Conservation (phyloP, 2,113 vertebrate species). For the Tragelaphus scriptus region DNA sequence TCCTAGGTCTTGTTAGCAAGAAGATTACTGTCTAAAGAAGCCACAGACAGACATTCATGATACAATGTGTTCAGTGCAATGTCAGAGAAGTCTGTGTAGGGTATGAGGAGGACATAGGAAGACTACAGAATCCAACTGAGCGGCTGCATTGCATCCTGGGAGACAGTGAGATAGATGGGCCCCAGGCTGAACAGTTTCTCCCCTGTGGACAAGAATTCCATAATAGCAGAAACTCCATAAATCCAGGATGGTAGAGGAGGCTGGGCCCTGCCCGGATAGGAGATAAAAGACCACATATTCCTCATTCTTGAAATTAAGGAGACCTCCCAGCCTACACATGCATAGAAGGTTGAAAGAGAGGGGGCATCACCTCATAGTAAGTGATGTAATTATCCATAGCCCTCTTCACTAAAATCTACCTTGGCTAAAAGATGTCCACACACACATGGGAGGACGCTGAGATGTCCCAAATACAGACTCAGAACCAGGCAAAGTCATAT, state of each 20-base stretch:
- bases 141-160: too few species aligned
- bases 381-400: background rate
- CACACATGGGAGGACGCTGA: background rate
- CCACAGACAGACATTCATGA: background rate
- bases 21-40: background rate
- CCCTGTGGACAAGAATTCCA: background rate
- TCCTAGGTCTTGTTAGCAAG: background rate
- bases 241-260: background rate
- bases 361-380: background rate
- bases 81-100: background rate
- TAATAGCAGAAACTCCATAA: background rate
- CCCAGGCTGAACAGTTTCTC: background rate
- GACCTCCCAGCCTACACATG: background rate
- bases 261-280: background rate
- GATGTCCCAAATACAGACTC: background rate
- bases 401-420: background rate
- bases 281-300: background rate
- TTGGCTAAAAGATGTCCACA: background rate
- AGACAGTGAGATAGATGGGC: background rate
- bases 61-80: background rate
- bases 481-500: background rate
- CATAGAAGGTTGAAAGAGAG: background rate
- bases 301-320: background rate
- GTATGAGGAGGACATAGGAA: background rate
- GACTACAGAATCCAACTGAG: background rate